Base-by-base conservation (phyloP, 2,797 vertebrate genomes). In the Sebastes elongatus region DNA sequence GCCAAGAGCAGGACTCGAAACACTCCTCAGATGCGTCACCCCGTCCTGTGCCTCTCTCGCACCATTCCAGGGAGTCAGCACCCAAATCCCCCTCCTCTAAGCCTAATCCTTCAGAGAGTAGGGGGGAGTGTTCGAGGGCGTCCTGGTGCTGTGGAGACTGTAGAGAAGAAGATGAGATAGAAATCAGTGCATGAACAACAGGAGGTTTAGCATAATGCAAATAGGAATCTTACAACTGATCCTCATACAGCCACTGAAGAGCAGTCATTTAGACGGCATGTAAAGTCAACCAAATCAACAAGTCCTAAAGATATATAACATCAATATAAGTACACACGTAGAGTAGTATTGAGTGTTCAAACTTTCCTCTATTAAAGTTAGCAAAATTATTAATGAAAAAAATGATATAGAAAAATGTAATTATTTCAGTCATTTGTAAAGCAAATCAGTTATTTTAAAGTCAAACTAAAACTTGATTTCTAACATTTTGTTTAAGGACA, bases 1-100 rank as follows among this genome's bases (percentile, higher is more conserved):
- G 94, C 86, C 94, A 95, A 63, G 95, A 96, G 71, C 81, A 56
- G 0, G 95, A 95, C 91, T 97, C 96, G 85, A 91, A 95, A 82
- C 94, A 95, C 61, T 95, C 91, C 23, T 95, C 94, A 42, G 95
- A 95, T 57, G 90, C 90, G 60, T 93, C 76, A 1, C 59, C 81
- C 7, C 59, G 70, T 56, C 67, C 74, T 10, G 13, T 38, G 25
- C 76, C 73, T 55, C 63, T 90, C 52, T 92, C 76, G 3, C 66
- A 85, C 83, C 94, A 93, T 72, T 91, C 93, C 73, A 72, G 86
- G 10, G 94, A 81, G 70, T 94, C 94, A 64, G 88, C 56, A 63
- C 87, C 81, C 59, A 90, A 88, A 28, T 86, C 89, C 71, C 86
- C 91, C 16, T 94, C 94, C 16, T 96, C 95, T 82, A 94, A 89